phyloP scores from a whole-genome alignment of 2,888 invertebrate species.

The Habroteleia sp. region DNA sequence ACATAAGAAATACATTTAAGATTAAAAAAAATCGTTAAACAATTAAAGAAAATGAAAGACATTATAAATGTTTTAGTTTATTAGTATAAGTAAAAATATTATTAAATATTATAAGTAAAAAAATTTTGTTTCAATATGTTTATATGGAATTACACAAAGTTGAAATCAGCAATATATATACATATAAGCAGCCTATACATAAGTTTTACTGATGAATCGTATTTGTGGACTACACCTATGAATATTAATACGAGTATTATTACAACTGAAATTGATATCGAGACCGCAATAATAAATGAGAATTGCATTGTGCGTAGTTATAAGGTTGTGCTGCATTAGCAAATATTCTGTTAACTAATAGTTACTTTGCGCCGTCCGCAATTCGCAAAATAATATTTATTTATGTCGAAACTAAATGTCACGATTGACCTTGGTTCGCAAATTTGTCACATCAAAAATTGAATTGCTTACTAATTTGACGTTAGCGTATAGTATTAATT shows the following conservation, averaged over 20 bases:
- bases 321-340: slow-evolving; percentile 21
- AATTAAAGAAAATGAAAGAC: no score
- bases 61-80: no score
- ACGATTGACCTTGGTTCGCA: slow-evolving; percentile 19
- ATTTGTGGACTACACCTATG: slow-evolving; percentile 15
- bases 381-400: slow-evolving; percentile 31
- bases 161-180: no score
- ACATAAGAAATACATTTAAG: no score
- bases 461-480: slow-evolving; percentile 27
- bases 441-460: slow-evolving; percentile 15
- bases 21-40: no score
- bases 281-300: slow-evolving; percentile 30
- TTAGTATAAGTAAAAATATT: no score
- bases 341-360: slow-evolving; percentile 21
- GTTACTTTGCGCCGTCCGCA: slow-evolving; percentile 4
- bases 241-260: slow-evolving; percentile 35
- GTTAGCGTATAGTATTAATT: slow-evolving; percentile 5
- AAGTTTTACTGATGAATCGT: slow-evolving; percentile 11
- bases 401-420: slow-evolving; percentile 14
- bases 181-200: no score
- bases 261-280: slow-evolving; percentile 16
- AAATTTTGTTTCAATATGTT: no score
- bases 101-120: no score
- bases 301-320: slow-evolving; percentile 7
- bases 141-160: no score